Evolutionary conservation across 2,113 vertebrate genomes (phyloP), one percentile per base, ranked within the genome.

Genomic region (Erinaceus europaeus): DNA sequence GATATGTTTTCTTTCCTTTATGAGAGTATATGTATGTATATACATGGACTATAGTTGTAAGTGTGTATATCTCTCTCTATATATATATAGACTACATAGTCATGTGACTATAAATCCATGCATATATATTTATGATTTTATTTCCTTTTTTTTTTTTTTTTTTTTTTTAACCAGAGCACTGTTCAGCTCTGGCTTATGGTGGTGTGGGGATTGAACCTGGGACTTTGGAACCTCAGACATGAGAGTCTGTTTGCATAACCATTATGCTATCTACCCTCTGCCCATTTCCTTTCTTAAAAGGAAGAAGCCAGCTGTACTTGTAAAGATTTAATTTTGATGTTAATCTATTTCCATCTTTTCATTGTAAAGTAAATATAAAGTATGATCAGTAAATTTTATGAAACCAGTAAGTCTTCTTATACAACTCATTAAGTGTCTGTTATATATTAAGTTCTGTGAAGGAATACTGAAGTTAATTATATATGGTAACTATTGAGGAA

Each of bases 1-100:
- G 38, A 76, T 36, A 32, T 57, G n/a, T 61, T 86, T 91, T 18
- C 36, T 90, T 93, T 78, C 74, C 48, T 61, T 64, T 68, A 46
- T 61, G 61, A 87, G 42, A 84, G 81, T 44, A 3, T 53, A 1
- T 59, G 9, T 69, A 1, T 88, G 4, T 34, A 8, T 32, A 27
- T 53, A 7, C 21, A 71, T 53, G 25, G n/a, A n/a, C n/a, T 46
- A 46, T 52, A 36, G 25, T 38, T 50, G 18, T 81, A 21, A 52
- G 6, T 52, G 17, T 23, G 12, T 46, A 10, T 29, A n/a, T n/a
- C n/a, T n/a, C n/a, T n/a, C n/a, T n/a, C n/a, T n/a, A n/a, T n/a
- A n/a, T n/a, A n/a, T n/a, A n/a, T n/a, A n/a, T n/a, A n/a, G n/a
- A n/a, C n/a, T n/a, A n/a, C n/a, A n/a, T n/a, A n/a, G n/a, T n/a